Evolutionary conservation across 2,888 invertebrate species (phyloP).

Genomic region (Pemphredon lugubris): DNA sequence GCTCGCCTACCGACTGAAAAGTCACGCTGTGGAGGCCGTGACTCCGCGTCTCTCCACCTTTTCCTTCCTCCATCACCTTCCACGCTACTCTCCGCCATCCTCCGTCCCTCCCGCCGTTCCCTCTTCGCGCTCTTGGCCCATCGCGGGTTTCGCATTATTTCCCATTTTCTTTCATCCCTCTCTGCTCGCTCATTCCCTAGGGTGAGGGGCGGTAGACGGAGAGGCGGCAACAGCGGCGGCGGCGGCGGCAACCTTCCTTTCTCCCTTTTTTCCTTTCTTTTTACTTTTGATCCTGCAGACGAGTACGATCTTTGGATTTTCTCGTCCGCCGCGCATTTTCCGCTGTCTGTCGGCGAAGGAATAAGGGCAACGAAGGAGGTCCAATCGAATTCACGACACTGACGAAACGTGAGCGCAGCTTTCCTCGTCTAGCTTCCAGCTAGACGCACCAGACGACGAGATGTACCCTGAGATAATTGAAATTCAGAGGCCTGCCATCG

Average conservation of each 20-base stretch:
- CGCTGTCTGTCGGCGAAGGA: conserved; percentile 36
- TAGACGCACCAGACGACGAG: conserved; percentile 14
- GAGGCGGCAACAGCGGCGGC: conserved; percentile 34
- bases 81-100: conserved; percentile 1
- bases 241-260: background rate
- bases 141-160: conserved; percentile 53
- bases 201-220: conserved; percentile 34
- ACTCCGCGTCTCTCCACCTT: conserved; percentile 66
- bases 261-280: no score
- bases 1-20: conserved; percentile 65
- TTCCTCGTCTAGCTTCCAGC: conserved; percentile 9
- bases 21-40: conserved; percentile 69
- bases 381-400: conserved; percentile 48
- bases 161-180: conserved; percentile 60
- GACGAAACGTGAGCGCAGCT: conserved; percentile 36
- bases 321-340: conserved; percentile 24
- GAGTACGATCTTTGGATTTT: conserved; percentile 20
- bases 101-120: conserved; percentile 8
- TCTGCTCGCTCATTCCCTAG: conserved; percentile 45
- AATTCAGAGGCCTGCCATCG: conserved; percentile 44
- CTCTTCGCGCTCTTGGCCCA: conserved; percentile 14
- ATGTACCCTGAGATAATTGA: conserved; percentile 41
- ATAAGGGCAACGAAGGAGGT: conserved; percentile 40
- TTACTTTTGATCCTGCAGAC: conserved; percentile 5
- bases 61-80: conserved; percentile 31